Conservation (phyloP, 2,797 vertebrate species). For the Psittacula echo region DNA sequence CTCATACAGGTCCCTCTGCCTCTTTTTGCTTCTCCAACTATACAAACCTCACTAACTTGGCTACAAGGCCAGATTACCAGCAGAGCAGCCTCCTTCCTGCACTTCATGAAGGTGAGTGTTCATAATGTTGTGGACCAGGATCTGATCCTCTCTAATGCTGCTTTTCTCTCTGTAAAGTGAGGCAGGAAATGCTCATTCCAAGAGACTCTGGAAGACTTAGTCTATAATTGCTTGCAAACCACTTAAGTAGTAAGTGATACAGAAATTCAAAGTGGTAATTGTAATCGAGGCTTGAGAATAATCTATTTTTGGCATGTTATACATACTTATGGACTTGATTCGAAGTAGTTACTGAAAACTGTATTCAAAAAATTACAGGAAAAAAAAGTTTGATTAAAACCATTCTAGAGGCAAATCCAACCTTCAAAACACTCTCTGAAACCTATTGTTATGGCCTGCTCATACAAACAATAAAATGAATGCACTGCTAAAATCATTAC, state of each 20-base stretch:
- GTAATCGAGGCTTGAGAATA: background rate
- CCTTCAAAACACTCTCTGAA: background rate
- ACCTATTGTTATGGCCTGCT: background rate
- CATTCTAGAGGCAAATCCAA: background rate
- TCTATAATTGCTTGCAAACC: background rate
- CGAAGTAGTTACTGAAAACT: background rate
- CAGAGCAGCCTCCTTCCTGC: background rate
- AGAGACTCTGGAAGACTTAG: background rate
- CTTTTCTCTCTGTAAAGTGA: background rate
- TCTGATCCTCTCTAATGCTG: background rate
- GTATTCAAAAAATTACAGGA: background rate
- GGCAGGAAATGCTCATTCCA: background rate
- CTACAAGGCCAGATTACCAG: background rate
- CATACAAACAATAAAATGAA: fast-evolving
- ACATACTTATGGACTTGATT: background rate
- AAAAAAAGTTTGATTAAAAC: background rate
- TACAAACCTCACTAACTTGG: background rate
- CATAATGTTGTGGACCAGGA: fast-evolving
- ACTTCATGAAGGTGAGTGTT: background rate
- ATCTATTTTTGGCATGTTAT: background rate
- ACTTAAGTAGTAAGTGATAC: background rate
- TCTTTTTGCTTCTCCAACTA: background rate
- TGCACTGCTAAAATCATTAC: background rate
- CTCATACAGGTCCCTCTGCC: background rate
- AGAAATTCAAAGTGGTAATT: background rate